Conservation (phyloP, 2,888 invertebrate genomes). For the Coleophora flavipennella region DNA sequence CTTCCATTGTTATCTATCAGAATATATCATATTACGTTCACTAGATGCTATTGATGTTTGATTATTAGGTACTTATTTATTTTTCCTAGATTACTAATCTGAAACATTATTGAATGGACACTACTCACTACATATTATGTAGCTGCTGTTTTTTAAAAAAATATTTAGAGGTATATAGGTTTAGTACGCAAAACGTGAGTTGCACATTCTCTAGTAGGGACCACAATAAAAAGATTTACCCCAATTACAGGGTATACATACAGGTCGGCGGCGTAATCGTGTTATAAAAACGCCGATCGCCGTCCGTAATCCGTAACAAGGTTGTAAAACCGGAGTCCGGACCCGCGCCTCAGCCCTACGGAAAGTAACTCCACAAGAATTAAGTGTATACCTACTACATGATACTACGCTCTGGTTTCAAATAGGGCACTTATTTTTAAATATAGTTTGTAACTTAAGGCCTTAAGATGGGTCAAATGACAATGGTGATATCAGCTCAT, state of each 20-base stretch:
- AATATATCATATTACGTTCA: too few species aligned
- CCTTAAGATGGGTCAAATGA: too few species aligned
- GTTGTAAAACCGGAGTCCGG: constrained; percentile 50
- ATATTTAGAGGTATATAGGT: background rate
- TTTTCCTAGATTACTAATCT: too few species aligned
- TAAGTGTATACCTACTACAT: too few species aligned
- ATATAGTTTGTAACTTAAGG: constrained; percentile 3
- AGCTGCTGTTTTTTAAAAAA: background rate
- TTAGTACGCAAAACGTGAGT: constrained; percentile 15
- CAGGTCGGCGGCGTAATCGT: constrained; percentile 54
- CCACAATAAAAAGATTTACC: constrained; percentile 54
- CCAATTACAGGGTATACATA: constrained; percentile 51
- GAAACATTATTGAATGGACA: too few species aligned
- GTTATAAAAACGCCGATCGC: constrained; percentile 57
- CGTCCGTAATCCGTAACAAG: constrained; percentile 61
- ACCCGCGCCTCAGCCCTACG: constrained; percentile 38
- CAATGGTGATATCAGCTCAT: too few species aligned
- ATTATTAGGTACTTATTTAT: too few species aligned
- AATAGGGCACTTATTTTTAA: constrained; percentile 14
- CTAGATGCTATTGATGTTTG: too few species aligned
- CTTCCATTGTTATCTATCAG: too few species aligned
- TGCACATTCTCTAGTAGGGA: constrained; percentile 24
- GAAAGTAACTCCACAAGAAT: constrained; percentile 14
- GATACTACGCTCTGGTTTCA: constrained; percentile 27
- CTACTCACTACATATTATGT: too few species aligned